Percentiles rank a stretch among this genome's conserved stretches.
These are phyloP conservation scores for Drosophila melanica DNA, from an alignment of 1,140 invertebrate genomes.

Conservation along the genomic window DNA sequence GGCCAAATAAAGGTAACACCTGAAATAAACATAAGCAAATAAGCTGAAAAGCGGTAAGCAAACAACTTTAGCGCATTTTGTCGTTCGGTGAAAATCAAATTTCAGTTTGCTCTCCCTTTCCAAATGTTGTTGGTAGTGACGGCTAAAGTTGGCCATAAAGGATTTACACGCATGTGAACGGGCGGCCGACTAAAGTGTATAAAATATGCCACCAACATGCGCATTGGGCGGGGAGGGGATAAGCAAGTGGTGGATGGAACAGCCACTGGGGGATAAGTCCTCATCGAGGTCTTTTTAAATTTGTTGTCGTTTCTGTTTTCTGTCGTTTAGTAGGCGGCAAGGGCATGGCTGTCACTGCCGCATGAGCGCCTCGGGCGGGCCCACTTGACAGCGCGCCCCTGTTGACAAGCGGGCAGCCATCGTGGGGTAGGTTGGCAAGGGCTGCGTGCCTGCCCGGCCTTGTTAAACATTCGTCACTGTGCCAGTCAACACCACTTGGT, in stretches of 20 bases:
- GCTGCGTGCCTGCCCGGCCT: constrained; percentile 29
- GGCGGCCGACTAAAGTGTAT: constrained; percentile 68
- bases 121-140: constrained; percentile 32
- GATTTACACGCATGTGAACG: constrained; percentile 78
- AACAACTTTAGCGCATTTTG: constrained; percentile 52
- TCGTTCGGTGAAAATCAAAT: constrained; percentile 68
- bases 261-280: constrained; percentile 4
- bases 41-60: constrained; percentile 60
- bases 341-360: constrained; percentile 60
- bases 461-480: constrained; percentile 68
- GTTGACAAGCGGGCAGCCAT: constrained; percentile 35
- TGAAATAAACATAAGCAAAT: constrained; percentile 80
- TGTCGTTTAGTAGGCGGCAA: constrained; percentile 24
- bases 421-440: background rate
- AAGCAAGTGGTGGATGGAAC: background rate
- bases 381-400: constrained; percentile 66
- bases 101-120: constrained; percentile 26
- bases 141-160: constrained; percentile 69
- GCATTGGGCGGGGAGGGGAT: constrained; percentile 6
- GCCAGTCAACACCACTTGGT: constrained; percentile 58
- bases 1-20: constrained; percentile 42
- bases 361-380: constrained; percentile 66
- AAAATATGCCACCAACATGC: constrained; percentile 60
- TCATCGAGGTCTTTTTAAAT: constrained; percentile 63
- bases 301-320: constrained; percentile 65